Conservation (phyloP, 2,797 vertebrate genomes). For the Ataeniobius toweri region DNA sequence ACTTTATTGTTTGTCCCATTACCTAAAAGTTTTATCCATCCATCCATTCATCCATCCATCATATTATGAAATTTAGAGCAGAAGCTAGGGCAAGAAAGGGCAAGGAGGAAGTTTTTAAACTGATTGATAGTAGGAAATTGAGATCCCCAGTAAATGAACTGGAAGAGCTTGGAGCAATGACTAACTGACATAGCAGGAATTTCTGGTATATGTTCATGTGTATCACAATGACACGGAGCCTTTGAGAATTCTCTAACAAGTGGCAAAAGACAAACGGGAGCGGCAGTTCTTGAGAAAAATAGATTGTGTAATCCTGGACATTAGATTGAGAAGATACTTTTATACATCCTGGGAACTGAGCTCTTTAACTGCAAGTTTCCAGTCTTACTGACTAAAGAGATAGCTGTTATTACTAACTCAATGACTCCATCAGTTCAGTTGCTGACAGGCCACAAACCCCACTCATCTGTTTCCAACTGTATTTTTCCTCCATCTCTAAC, state of each 20-base stretch:
- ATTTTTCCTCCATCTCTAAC: too few relatives aligned
- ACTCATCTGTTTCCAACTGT: background rate
- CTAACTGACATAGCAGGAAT: background rate
- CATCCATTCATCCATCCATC: too few relatives aligned
- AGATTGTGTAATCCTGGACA: background rate
- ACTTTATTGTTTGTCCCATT: too few relatives aligned
- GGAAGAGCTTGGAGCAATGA: background rate
- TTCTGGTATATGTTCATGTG: background rate
- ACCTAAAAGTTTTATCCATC: too few relatives aligned
- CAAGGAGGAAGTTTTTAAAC: background rate
- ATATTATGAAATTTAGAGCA: background rate
- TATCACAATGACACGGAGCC: background rate
- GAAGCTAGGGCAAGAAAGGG: background rate
- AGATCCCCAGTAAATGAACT: background rate
- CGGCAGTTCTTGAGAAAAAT: background rate
- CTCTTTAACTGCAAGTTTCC: background rate
- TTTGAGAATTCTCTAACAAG: too few relatives aligned
- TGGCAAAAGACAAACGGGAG: background rate
- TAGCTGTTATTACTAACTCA: background rate
- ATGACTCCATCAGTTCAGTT: background rate
- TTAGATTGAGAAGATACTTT: background rate
- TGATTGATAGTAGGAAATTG: background rate
- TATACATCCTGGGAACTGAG: background rate
- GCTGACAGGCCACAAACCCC: background rate
- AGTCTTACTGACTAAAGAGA: too few relatives aligned